These are phyloP conservation scores for Calyptommatus sinebrachiatus DNA, from an alignment of 2,113 vertebrate species.

Conservation along the genomic window DNA sequence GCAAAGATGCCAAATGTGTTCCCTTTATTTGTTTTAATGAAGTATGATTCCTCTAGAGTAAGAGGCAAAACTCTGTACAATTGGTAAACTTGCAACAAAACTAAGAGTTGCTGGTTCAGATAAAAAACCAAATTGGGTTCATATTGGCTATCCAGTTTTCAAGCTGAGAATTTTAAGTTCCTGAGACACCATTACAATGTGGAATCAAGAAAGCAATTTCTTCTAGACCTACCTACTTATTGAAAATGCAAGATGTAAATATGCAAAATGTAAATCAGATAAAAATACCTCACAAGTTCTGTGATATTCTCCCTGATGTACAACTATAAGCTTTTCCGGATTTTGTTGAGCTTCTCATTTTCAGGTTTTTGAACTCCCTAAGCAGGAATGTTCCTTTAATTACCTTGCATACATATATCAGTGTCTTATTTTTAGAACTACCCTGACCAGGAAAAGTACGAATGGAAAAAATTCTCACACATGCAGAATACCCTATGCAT, in stretches of 20 bases:
- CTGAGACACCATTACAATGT: not conserved
- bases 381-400: not conserved
- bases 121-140: not conserved
- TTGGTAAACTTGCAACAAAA: no score
- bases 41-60: no score
- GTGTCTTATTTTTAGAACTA: not conserved
- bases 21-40: no score
- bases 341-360: not conserved
- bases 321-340: no score
- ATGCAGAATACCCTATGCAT: not conserved
- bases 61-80: not conserved
- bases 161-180: not conserved
- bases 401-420: not conserved
- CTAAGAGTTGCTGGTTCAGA: no score
- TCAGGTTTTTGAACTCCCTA: not conserved
- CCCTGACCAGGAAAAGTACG: not conserved
- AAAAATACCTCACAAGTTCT: not conserved
- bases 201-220: not conserved
- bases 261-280: not conserved
- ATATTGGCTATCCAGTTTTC: not conserved
- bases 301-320: no score
- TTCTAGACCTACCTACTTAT: not conserved
- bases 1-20: no score
- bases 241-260: no score
- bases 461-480: not conserved